A percentile compares a stretch with the other conserved stretches of the same genome.
Conservation (phyloP, 2,797 vertebrate genomes). For the Melanotaenia trifasciata region DNA sequence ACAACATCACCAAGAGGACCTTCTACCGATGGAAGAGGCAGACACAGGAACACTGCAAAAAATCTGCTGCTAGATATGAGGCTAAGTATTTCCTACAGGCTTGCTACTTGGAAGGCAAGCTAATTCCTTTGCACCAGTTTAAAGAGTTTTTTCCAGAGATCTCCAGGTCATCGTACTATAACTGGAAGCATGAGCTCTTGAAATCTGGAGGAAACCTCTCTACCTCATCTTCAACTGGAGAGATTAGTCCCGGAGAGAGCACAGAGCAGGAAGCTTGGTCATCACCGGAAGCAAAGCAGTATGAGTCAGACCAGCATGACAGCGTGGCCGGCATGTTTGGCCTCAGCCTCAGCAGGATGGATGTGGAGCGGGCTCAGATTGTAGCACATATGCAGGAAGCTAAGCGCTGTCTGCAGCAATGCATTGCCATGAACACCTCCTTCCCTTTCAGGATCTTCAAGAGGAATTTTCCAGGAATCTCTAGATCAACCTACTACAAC, state of each 20-base stretch:
- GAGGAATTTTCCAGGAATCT: slow-evolving; percentile 92
- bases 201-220: slow-evolving; percentile 77
- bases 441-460: slow-evolving; percentile 94
- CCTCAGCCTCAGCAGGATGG: slow-evolving; percentile 63
- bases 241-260: slow-evolving; percentile 78
- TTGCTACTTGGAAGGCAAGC: slow-evolving; percentile 88
- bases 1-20: slow-evolving; percentile 94
- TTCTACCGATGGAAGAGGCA: slow-evolving; percentile 96
- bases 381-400: slow-evolving; percentile 91
- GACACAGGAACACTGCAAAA: slow-evolving; percentile 90
- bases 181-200: slow-evolving; percentile 95
- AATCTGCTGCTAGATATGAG: slow-evolving; percentile 90
- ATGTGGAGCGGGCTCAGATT: slow-evolving; percentile 78
- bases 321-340: slow-evolving; percentile 76
- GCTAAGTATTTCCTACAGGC: slow-evolving; percentile 95
- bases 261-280: slow-evolving; percentile 83
- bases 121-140: slow-evolving; percentile 91
- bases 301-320: slow-evolving; percentile 64
- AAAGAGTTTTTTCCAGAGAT: slow-evolving; percentile 93
- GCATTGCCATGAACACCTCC: slow-evolving; percentile 89
- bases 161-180: slow-evolving; percentile 94
- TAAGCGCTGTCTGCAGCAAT: slow-evolving; percentile 91
- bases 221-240: slow-evolving; percentile 72
- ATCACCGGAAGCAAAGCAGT: slow-evolving; percentile 76
- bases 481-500: slow-evolving; percentile 96